Evolutionary conservation across 2,113 vertebrate genomes (phyloP), one percentile per base, ranked within the genome.

Genomic region (Cervus canadensis): DNA sequence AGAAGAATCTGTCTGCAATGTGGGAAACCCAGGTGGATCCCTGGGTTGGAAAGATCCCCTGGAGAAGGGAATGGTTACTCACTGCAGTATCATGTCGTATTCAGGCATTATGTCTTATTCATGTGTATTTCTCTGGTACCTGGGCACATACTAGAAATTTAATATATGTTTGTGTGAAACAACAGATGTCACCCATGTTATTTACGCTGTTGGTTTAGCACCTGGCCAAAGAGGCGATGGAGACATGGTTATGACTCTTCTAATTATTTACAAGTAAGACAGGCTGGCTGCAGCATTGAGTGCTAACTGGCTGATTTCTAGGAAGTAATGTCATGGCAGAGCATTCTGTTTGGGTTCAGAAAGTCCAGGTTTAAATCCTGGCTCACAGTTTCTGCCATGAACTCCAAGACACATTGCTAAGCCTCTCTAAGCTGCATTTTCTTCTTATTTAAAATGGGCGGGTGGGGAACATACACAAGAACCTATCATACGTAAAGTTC

Each of bases 271-370:
- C 12, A 16, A 26, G 6, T 17, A 17, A 36, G 28, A 12, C 0
- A 2, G 36, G 13, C 15, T 16, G 19, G 16, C 30, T 16, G 17
- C 17, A 14, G 17, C 1, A 45, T 6, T 57, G 6, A 6, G 28
- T 2, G 8, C 33, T 50, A 21, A 74, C 0, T 25, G 91, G 19
- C 48, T 12, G 7, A 52, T 1, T 6, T 12, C 5, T 7, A 23
- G 26, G 26, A 23, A 21, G 5, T 3, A 0, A 54, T 0, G 0
- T 19, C 60, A 25, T 1, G 21, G 60, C 45, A 26, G 21, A 48
- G 36, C 0, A 12, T 50, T 45, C 36, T 4, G 0, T 36, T 45
- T 36, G 13, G 57, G 89, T n/a, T 43, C 48, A 1, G 11, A 26
- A 40, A 82, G 57, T 28, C n/a, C 17, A 7, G 16, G 19, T 45